A percentile compares a stretch with the other conserved stretches of the same genome.
Conservation (phyloP, 2,113 vertebrate species). For the Peromyscus polionotus region DNA sequence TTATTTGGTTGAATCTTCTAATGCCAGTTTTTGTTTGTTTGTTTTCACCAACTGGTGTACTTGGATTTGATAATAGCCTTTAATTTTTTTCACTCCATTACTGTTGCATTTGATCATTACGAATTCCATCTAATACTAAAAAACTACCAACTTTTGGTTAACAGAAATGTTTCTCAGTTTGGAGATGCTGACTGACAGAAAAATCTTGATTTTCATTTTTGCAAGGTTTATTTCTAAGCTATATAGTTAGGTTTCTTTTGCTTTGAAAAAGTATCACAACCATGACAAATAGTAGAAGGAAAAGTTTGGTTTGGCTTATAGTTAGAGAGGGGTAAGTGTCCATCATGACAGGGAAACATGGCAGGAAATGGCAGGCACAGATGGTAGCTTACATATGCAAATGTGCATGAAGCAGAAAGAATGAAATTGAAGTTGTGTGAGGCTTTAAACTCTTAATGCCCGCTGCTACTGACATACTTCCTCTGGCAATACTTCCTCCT, state of each 20-base stretch:
- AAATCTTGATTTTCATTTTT: slow-evolving; percentile 30
- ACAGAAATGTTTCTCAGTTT: neutral
- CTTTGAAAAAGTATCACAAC: neutral
- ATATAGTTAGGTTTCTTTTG: neutral
- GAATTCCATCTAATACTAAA: neutral
- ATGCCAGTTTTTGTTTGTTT: neutral
- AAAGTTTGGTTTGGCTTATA: neutral
- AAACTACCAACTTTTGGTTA: neutral
- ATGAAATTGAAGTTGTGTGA: neutral
- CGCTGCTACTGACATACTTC: neutral
- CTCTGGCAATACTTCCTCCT: no score
- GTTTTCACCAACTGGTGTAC: neutral
- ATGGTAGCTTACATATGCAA: no score
- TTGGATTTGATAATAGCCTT: neutral
- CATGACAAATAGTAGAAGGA: neutral
- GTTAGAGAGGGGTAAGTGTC: neutral
- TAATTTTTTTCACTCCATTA: neutral
- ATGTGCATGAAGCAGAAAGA: no score
- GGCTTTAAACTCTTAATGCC: no score
- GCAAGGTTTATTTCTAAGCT: neutral
- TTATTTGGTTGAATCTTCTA: neutral
- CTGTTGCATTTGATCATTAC: neutral
- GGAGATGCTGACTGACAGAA: neutral
- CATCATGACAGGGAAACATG: neutral
- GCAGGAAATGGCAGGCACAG: no score